Conservation (phyloP, 2,113 vertebrate genomes). For the Cyanoramphus novaezelandiae region DNA sequence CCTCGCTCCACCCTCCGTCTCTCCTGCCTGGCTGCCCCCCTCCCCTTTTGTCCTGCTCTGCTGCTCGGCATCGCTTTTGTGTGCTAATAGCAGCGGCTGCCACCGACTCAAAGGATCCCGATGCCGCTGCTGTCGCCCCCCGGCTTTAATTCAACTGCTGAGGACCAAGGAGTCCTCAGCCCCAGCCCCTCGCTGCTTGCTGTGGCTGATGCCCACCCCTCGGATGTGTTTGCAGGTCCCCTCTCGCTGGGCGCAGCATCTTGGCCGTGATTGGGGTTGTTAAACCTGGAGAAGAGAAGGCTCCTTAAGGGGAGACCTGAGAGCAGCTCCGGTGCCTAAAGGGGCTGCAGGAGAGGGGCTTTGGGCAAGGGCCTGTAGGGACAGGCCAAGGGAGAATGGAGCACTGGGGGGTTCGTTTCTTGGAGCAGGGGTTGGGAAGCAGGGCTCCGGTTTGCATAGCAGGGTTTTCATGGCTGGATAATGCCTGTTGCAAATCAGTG, state of each 20-base stretch:
- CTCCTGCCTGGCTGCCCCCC: slow-evolving; percentile 39
- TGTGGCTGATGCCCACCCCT: rapidly evolving
- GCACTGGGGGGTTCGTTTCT: neutral
- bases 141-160: neutral
- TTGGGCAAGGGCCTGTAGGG: neutral
- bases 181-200: rapidly evolving
- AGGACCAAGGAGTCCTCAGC: neutral
- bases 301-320: neutral
- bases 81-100: slow-evolving; percentile 6
- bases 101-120: neutral
- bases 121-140: neutral
- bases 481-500: no score
- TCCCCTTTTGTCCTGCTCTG: slow-evolving; percentile 44
- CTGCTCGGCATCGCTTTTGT: slow-evolving; percentile 44
- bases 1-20: slow-evolving; percentile 43
- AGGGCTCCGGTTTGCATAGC: rapidly evolving
- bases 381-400: neutral
- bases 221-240: rapidly evolving
- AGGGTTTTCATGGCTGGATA: rapidly evolving
- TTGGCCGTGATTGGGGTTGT: rapidly evolving
- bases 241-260: neutral
- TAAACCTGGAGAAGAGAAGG: neutral
- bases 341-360: neutral
- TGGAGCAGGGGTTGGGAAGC: neutral
- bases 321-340: neutral